These are phyloP conservation scores for Morone chrysops DNA, from an alignment of 2,113 vertebrate genomes.

Conservation along the genomic window DNA sequence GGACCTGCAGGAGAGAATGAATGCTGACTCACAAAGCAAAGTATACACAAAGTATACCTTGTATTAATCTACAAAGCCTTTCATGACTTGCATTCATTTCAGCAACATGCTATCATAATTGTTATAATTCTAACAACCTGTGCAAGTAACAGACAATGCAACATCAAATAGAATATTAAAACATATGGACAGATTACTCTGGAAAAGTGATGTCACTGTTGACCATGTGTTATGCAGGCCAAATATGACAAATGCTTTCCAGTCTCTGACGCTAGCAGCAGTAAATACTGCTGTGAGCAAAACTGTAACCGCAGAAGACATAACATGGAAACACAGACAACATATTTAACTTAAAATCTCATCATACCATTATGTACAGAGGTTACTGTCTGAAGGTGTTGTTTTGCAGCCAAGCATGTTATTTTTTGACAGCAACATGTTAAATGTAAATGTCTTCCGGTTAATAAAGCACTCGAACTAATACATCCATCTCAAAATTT, in stretches of 20 bases:
- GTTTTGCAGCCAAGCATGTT: too few relatives aligned
- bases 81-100: background rate
- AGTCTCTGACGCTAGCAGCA: slow-evolving; percentile 19
- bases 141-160: background rate
- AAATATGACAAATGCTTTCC: slow-evolving; percentile 50
- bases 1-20: slow-evolving; percentile 82
- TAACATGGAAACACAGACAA: slow-evolving; percentile 12
- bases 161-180: slow-evolving; percentile 25
- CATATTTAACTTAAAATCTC: background rate
- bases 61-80: background rate
- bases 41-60: background rate
- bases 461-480: too few relatives aligned
- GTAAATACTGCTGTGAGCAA: slow-evolving; percentile 16
- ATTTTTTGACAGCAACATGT: too few relatives aligned
- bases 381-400: too few relatives aligned
- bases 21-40: background rate
- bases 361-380: too few relatives aligned
- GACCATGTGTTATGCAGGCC: slow-evolving; percentile 11
- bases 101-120: background rate
- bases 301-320: slow-evolving; percentile 4
- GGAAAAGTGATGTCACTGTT: slow-evolving; percentile 49
- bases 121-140: slow-evolving; percentile 10
- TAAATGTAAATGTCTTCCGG: too few relatives aligned
- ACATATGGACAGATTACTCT: slow-evolving; percentile 1
- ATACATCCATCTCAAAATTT: too few relatives aligned